Base-by-base conservation (phyloP, 2,888 invertebrate species). In the Parnassius glacialis region DNA sequence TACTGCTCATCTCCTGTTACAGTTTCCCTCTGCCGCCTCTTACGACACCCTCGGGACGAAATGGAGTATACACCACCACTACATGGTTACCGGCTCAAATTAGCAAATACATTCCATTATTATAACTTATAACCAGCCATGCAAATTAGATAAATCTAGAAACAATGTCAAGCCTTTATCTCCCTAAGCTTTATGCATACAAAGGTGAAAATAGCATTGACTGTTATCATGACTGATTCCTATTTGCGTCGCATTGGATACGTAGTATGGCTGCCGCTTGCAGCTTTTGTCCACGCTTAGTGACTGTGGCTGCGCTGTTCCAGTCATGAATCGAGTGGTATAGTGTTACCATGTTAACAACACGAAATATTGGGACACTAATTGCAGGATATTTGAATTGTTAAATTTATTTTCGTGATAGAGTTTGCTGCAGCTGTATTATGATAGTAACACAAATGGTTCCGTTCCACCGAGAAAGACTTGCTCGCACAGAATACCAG, bases 251-350 rank as follows among this genome's bases (percentile, higher is more conserved):
- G 45, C n/a, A 45, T 45, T 11, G 45, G 10, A 45, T 45, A 45
- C 10, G 1, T n/a, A 34, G 45, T 12, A 45, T 45, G 45, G 11
- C 10, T 45, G 45, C n/a, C 45, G 45, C 9, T 10, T 45, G 45
- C 45, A 45, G 45, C 45, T 45, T 45, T 45, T 45, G 45, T 45
- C 45, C 45, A 45, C n/a, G 45, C 45, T 45, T 45, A 45, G 12
- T 45, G 45, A 45, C 45, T 45, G 45, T 45, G 45, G 45, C n/a
- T 45, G 45, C n/a, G 45, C 11, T 12, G 45, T 45, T 45, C 11
- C 34, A 34, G 34, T 45, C 45, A 45, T 45, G 45, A 45, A 45
- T 12, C 34, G 34, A 34, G 5, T 34, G 34, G 5, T 34, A 9
- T 45, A 45, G 10, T 45, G 45, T 12, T n/a, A 45, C 45, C 45